A percentile compares a stretch with the other conserved stretches of the same genome.
Evolutionary conservation across 2,888 invertebrate species (phyloP).

Genomic region (Trypoxylon attenuatum): DNA sequence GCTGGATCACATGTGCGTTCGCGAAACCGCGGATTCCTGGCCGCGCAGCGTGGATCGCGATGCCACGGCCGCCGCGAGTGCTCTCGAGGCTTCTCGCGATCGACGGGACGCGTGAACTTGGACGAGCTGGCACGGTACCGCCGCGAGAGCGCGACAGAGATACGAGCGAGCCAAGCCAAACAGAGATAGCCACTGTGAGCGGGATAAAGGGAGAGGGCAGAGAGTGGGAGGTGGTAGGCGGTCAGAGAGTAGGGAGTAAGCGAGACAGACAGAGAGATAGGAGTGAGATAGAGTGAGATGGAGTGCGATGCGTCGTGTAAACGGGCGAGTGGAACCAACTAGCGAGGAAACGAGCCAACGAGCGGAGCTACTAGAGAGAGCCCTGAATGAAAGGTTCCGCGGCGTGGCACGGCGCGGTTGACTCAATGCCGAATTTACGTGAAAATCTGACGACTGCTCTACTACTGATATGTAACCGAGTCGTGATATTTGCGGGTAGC

Average conservation of each 20-base stretch:
- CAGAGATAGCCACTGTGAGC: neutral
- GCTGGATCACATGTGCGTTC: slow-evolving; percentile 62
- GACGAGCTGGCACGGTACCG: neutral
- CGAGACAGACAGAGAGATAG: too few relatives aligned
- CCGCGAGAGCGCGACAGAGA: neutral
- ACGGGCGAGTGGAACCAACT: neutral
- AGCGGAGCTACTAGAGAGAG: too few relatives aligned
- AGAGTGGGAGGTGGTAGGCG: neutral
- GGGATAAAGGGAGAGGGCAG: neutral
- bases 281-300: too few relatives aligned
- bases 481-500: too few relatives aligned
- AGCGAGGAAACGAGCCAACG: neutral
- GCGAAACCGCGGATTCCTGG: slow-evolving; percentile 27
- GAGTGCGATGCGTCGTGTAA: too few relatives aligned
- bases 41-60: slow-evolving; percentile 16
- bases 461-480: too few relatives aligned
- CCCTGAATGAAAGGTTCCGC: neutral
- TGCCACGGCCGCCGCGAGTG: slow-evolving; percentile 6
- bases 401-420: neutral
- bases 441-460: too few relatives aligned
- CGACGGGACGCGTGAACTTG: neutral
- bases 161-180: too few relatives aligned
- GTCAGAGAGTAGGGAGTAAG: too few relatives aligned
- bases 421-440: neutral
- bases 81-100: neutral